Evolutionary conservation across 2,797 vertebrate genomes (phyloP), one percentile per base, ranked within the genome.

Genomic region (Novumbra hubbsi): DNA sequence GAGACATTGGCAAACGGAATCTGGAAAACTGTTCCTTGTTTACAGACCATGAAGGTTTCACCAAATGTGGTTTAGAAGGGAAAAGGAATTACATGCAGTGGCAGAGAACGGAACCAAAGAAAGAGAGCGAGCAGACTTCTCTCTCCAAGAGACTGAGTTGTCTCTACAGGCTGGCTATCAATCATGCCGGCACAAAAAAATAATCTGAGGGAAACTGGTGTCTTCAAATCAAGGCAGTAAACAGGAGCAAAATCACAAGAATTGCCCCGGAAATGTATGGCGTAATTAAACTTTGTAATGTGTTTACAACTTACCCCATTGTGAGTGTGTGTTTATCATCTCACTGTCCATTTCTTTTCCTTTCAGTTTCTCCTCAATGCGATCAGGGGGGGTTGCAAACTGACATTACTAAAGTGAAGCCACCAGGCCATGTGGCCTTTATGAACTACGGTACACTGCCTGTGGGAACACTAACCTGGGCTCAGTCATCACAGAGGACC

Each of bases 211-310:
- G 77, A 82, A 76, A 34, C 5, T 72, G 70, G 80, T 34, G 73
- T 81, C 87, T 85, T 81, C 41, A 80, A 86, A 80, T 84, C 74
- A 79, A 52, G 38, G 75, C 60, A 12, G 78, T 77, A 63, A n/a
- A 67, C 16, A 16, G 82, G 86, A 86, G 70, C 85, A 28, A 16
- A 11, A 32, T 86, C 87, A 0, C 83, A 78, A 87, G 88, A 89
- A 89, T 81, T 19, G 86, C 34, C 19, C 62, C 12, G 0, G 77
- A 78, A 72, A 84, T 82, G 85, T 88, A 83, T 86, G 81, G 74
- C 82, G 84, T 88, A 91, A 93, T 93, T 91, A 34, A 91, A 88
- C 87, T 88, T 89, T 85, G 86, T 88, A 89, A 91, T 92, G 81
- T 85, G 85, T 89, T 91, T 89, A 91, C 86, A 90, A 90, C 91